Percentiles rank a stretch among this genome's conserved stretches.
Conservation (phyloP, 1,140 invertebrate genomes). For the Brachionus angularis region DNA sequence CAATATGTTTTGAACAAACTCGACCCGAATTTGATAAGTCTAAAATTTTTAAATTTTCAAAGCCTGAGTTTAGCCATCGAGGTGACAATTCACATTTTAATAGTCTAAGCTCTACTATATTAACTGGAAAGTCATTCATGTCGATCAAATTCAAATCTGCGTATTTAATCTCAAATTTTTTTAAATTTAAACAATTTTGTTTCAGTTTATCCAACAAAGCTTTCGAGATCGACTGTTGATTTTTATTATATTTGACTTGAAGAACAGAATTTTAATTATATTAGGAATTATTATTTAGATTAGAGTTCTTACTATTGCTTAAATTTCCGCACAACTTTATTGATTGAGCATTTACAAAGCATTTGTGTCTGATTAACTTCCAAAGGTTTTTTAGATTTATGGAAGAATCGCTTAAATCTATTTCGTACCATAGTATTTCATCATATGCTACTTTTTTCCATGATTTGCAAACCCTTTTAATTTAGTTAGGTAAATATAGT, state of each 20-base stretch:
- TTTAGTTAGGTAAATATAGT: background rate
- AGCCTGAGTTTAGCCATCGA: background rate
- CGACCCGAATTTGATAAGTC: slow-evolving; percentile 10
- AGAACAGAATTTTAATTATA: background rate
- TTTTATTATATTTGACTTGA: slow-evolving; percentile 3
- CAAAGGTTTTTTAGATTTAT: slow-evolving; percentile 2
- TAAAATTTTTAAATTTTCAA: background rate
- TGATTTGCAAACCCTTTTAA: background rate
- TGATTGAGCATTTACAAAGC: background rate
- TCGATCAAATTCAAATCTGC: slow-evolving; percentile 16
- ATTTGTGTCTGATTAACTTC: background rate
- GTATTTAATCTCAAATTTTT: background rate
- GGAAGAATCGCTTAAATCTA: background rate
- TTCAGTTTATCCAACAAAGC: slow-evolving; percentile 11
- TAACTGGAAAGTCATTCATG: background rate
- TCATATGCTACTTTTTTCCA: slow-evolving; percentile 6
- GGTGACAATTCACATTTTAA: background rate
- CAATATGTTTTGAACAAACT: slow-evolving; percentile 4
- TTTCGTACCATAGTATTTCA: slow-evolving; percentile 10
- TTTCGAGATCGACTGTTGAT: background rate
- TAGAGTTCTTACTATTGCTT: background rate
- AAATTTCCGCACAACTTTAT: slow-evolving; percentile 12
- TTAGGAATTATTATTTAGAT: background rate
- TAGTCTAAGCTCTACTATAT: background rate
- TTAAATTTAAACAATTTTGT: background rate